These are phyloP conservation scores for Heliothis virescens DNA, from an alignment of 1,140 invertebrate species.

Conservation along the genomic window DNA sequence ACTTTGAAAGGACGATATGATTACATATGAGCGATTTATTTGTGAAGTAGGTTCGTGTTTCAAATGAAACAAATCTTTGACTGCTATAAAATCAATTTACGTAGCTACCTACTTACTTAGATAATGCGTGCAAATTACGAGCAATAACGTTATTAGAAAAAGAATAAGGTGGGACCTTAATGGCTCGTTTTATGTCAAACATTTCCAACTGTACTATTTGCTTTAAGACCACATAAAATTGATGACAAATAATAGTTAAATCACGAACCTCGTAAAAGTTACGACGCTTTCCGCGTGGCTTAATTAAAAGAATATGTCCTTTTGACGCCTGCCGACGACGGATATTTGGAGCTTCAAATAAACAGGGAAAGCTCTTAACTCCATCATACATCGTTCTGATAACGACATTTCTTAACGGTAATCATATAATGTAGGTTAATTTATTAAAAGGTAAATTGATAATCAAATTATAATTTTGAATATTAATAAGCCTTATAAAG, in stretches of 20 bases:
- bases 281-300: constrained; percentile 82
- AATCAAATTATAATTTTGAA: too few species aligned
- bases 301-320: constrained; percentile 86
- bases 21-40: too few species aligned
- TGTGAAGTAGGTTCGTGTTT: too few species aligned
- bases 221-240: constrained; percentile 84
- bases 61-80: too few species aligned
- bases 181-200: constrained; percentile 58
- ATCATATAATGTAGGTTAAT: not conserved
- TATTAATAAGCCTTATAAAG: too few species aligned
- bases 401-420: constrained; percentile 19
- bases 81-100: too few species aligned
- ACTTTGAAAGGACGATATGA: too few species aligned
- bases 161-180: constrained; percentile 46
- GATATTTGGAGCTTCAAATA: constrained; percentile 62
- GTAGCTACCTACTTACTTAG: too few species aligned
- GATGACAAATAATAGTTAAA: constrained; percentile 86
- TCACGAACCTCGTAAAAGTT: constrained; percentile 84
- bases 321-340: constrained; percentile 65
- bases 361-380: constrained; percentile 48
- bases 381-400: constrained; percentile 30
- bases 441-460: too few species aligned
- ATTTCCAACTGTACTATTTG: constrained; percentile 70
- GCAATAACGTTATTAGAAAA: constrained; percentile 31
- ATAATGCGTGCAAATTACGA: not conserved